Evolutionary conservation across 2,888 invertebrate species (phyloP).

Genomic region (Tipula lateralis): DNA sequence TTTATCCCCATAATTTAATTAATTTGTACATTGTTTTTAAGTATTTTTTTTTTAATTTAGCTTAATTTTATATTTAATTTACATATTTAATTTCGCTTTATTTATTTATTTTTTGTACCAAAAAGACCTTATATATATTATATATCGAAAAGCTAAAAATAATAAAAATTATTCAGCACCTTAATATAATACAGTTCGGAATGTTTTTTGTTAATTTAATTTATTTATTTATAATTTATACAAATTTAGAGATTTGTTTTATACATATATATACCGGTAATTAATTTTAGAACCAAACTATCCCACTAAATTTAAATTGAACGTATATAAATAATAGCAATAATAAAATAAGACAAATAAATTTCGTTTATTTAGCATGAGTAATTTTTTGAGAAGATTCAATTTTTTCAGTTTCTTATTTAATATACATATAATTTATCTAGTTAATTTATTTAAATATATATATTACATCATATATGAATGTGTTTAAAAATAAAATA

Average conservation of each 20-base stretch:
- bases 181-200: neutral
- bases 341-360: neutral
- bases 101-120: constrained; percentile 3
- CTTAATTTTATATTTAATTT: neutral
- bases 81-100: neutral
- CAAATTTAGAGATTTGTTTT: neutral
- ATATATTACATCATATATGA: neutral
- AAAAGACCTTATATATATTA: neutral
- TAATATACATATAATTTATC: neutral
- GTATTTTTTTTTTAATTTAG: neutral
- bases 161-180: neutral
- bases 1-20: constrained; percentile 1
- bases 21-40: neutral
- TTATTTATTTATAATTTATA: neutral
- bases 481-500: neutral
- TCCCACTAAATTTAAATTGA: neutral
- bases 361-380: neutral
- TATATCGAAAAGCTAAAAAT: neutral
- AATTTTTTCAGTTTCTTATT: neutral
- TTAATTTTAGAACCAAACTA: neutral
- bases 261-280: neutral
- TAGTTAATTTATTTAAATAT: neutral
- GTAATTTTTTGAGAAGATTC: constrained; percentile 16
- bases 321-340: neutral
- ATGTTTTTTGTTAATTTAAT: neutral